A percentile compares a stretch with the other conserved stretches of the same genome.
These are phyloP conservation scores for Serranus cabrilla DNA, from an alignment of 2,797 vertebrate species.

Conservation along the genomic window DNA sequence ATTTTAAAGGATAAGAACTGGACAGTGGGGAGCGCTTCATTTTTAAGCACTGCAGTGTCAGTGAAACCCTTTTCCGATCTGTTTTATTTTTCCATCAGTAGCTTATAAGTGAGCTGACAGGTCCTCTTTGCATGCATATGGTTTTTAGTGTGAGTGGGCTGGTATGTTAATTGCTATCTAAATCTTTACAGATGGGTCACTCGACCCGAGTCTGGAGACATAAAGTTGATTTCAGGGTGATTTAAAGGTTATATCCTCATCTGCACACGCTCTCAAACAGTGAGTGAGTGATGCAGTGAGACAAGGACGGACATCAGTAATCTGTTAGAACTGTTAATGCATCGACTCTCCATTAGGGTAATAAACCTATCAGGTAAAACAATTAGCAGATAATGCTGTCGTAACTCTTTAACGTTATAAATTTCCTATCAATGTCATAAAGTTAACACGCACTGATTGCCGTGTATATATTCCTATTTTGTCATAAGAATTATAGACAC, in stretches of 20 bases:
- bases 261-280: background rate
- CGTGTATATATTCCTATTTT: constrained; percentile 4
- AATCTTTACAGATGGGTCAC: constrained; percentile 1
- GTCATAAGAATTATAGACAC: constrained; percentile 22
- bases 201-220: background rate
- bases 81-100: background rate
- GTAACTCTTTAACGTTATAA: constrained; percentile 16
- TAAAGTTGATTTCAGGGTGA: constrained; percentile 26
- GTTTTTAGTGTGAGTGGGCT: constrained; percentile 16
- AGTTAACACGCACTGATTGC: background rate
- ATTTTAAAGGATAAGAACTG: background rate
- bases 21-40: background rate
- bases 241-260: constrained; percentile 10
- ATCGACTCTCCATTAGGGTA: constrained; percentile 28
- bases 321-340: constrained; percentile 20
- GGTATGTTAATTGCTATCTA: constrained; percentile 6
- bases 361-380: constrained; percentile 40
- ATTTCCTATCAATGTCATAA: constrained; percentile 24
- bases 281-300: constrained; percentile 7
- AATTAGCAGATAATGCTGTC: constrained; percentile 35
- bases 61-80: background rate
- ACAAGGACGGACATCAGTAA: constrained; percentile 10
- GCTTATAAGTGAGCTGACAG: background rate
- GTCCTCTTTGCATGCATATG: background rate
- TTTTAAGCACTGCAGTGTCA: background rate